Evolutionary conservation across 2,113 vertebrate species (phyloP), one percentile per base, ranked within the genome.

Genomic region (Eleginops maclovinus): DNA sequence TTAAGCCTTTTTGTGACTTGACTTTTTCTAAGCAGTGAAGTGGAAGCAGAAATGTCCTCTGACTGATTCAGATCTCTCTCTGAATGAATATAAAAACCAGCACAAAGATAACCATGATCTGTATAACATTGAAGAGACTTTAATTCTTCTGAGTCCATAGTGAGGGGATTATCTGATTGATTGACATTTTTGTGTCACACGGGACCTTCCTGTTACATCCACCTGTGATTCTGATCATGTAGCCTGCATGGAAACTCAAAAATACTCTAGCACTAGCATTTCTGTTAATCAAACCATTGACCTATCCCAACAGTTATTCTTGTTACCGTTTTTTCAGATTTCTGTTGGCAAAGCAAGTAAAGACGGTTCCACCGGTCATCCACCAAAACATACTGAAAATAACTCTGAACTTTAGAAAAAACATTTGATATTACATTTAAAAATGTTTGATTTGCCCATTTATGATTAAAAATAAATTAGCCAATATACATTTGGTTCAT

Each of bases 1-100:
- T 72, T 81, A 76, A 85, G 41, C 56, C 46, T 31, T 56, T 13
- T 80, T 74, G 56, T 65, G 47, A 9, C 31, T 61, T 79, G 72
- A 78, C 62, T 77, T 71, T 66, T 70, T 76, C 70, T 56, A 75
- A 19, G 43, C 26, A 9, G 15, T 36, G 21, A 75, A 21, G 24
- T 59, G 58, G 50, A 47, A 69, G 47, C 51, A 61, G 22, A 43
- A 16, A 80, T 41, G 71, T 72, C 58, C 61, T 77, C 69, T 85
- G 62, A 68, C 58, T 43, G 9, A 62, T 46, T 80, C 24, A 60
- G 49, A 79, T 83, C 24, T 36, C 31, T 72, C 79, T 64, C 41
- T 67, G 50, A 82, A 70, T 43, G n/a, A 81, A 66, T 3, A 54
- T 19, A 80, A 53, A 75, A 54, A 19, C 12, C 40, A 49, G 61